These are phyloP conservation scores for Xenotilapia leptura DNA, from an alignment of 2,113 vertebrate species.

Conservation along the genomic window DNA sequence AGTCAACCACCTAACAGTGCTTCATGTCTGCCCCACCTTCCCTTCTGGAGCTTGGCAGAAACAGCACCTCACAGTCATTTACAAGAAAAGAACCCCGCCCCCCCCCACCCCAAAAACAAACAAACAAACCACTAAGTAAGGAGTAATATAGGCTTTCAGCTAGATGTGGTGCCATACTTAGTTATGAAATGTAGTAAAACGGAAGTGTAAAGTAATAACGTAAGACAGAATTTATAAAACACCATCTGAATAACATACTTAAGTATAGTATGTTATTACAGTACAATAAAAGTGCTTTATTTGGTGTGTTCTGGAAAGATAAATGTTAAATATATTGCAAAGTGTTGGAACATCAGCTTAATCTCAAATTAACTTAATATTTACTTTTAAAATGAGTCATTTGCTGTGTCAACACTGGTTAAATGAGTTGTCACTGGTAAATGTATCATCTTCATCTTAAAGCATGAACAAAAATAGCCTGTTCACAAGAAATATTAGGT, in stretches of 20 bases:
- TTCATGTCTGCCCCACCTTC: not conserved
- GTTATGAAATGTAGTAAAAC: not conserved
- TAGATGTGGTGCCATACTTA: not conserved
- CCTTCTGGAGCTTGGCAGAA: not conserved
- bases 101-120: rapidly evolving
- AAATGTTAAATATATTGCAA: not conserved
- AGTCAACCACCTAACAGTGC: not conserved
- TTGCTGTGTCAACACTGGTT: not conserved
- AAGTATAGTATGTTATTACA: not conserved
- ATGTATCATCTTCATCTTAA: not conserved
- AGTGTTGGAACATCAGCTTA: not conserved
- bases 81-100: not conserved
- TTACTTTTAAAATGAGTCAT: not conserved
- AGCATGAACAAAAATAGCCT: not conserved
- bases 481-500: not conserved
- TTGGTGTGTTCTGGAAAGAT: not conserved
- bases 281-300: not conserved
- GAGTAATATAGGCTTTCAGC: not conserved
- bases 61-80: not conserved
- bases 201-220: not conserved
- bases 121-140: not conserved
- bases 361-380: not conserved
- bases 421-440: not conserved
- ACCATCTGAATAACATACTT: not conserved
- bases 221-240: not conserved